A percentile compares a stretch with the other conserved stretches of the same genome.
Evolutionary conservation across 2,888 invertebrate species (phyloP).

Genomic region (Eueremaeus valkanovi): DNA sequence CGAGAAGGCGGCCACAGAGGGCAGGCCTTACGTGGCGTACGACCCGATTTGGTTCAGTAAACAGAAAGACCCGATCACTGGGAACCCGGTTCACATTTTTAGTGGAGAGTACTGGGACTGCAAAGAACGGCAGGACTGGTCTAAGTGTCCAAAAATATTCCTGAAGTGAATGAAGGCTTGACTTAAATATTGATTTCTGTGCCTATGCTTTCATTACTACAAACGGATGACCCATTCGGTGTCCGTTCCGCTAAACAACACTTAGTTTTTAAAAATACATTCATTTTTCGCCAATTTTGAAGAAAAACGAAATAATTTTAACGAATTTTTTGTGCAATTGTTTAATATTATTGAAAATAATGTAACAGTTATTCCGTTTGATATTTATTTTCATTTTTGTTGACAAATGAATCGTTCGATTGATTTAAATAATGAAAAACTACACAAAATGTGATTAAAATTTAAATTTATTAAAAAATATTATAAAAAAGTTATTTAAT

Average conservation of each 20-base stretch:
- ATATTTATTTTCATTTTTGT: slow-evolving; percentile 17
- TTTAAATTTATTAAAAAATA: background rate
- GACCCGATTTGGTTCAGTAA: slow-evolving; percentile 87
- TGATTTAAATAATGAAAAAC: slow-evolving; percentile 1
- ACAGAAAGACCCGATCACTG: slow-evolving; percentile 64
- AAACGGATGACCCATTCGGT: background rate
- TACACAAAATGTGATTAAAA: background rate
- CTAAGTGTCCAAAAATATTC: slow-evolving; percentile 76
- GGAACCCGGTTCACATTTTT: slow-evolving; percentile 72
- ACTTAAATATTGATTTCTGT: slow-evolving; percentile 1
- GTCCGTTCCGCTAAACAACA: background rate
- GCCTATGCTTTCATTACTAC: slow-evolving; percentile 21
- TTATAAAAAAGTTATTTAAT: too few relatives aligned
- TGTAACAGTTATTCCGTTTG: background rate
- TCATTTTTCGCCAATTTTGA: slow-evolving; percentile 7
- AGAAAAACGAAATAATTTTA: background rate
- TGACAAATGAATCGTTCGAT: slow-evolving; percentile 5
- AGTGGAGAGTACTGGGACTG: slow-evolving; percentile 87
- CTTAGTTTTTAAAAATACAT: background rate
- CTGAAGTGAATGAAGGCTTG: slow-evolving; percentile 21
- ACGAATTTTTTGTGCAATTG: slow-evolving; percentile 19
- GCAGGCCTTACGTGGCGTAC: slow-evolving; percentile 66
- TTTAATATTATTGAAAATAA: background rate
- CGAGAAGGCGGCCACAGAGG: slow-evolving; percentile 59
- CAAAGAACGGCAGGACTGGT: slow-evolving; percentile 84